Percentiles rank a stretch among this genome's conserved stretches.
Evolutionary conservation across 2,797 vertebrate species (phyloP).

Genomic region (Muscicapa comitata): DNA sequence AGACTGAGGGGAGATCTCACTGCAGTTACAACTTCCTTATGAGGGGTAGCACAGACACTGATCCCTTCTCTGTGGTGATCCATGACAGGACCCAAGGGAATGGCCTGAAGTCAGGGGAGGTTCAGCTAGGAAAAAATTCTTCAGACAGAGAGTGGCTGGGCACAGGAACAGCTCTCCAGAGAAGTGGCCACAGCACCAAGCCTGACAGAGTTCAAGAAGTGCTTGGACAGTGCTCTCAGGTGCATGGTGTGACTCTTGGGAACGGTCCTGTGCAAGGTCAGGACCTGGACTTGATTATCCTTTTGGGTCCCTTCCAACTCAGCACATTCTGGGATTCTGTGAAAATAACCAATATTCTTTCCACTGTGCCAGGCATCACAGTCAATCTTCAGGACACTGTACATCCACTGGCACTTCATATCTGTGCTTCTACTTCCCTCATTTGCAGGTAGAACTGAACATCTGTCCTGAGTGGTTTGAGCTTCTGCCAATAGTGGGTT

Average conservation of each 20-base stretch:
- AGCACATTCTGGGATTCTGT: not conserved
- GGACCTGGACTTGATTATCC: not conserved
- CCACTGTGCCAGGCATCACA: not conserved
- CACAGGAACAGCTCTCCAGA: not conserved
- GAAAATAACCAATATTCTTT: not conserved
- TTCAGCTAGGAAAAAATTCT: not conserved
- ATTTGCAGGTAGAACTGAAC: not conserved
- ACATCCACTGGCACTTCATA: not conserved
- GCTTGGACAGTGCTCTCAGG: not conserved
- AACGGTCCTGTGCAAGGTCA: not conserved
- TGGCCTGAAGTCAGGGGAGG: not conserved
- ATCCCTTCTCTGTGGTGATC: not conserved
- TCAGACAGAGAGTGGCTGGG: not conserved
- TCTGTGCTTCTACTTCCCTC: not conserved
- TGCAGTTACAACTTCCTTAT: rapidly evolving
- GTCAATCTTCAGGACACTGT: not conserved
- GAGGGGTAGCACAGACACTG: not conserved
- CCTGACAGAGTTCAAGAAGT: not conserved
- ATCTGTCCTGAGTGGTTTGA: not conserved
- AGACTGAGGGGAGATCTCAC: not conserved
- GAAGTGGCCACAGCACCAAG: not conserved
- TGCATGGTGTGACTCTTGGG: not conserved
- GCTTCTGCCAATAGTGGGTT: not conserved
- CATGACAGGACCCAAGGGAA: not conserved
- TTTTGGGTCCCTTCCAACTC: not conserved